Base-by-base conservation (phyloP, 2,797 vertebrate species). In the Diceros bicornis region DNA sequence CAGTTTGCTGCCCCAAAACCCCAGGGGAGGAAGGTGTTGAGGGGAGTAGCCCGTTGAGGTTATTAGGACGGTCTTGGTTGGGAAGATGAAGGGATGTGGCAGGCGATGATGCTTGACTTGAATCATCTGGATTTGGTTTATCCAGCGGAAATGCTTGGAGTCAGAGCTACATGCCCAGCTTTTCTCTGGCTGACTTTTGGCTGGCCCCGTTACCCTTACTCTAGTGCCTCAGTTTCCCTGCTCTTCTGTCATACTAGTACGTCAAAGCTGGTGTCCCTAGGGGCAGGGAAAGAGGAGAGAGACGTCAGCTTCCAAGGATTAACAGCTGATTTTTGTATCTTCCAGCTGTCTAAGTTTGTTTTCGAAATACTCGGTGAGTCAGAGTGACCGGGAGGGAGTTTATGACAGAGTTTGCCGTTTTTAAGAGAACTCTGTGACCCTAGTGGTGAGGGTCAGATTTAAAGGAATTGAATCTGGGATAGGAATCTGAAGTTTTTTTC, bases 311-410 rank as follows among this genome's bases (percentile, higher is more conserved):
- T 32, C 68, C 64, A 41, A 21, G 64, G 59, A 81, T 16, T 66
- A 61, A 78, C 66, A 95, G 93, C 95, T 34, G 81, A 71, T 74
- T 92, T 86, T 94, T 77, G 17, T 97, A 77, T 95, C 87, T 93
- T 93, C 83, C 47, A 82, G 92, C 94, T 74, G n/a, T 93, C 47
- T 85, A 17, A 41, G 69, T 96, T 94, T 97, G 89, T 95, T 98
- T 97, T 96, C 6, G 14, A 94, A 97, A 96, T 20, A 20, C 66
- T 94, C 8, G 47, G 6, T 97, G 97, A 98, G 96, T 98, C 98
- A 98, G 91, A 87, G 34, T 62, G 64, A 90, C 94, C 3, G 4
- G 34, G 89, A 91, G 44, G 66, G 74, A 57, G 61, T 92, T 87
- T 78, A 74, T 91, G 85, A 91, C 86, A 82, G 47, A 66, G 64